Evolutionary conservation across 2,888 invertebrate species (phyloP), one percentile per base, ranked within the genome.

Genomic region (Hermaeophaga mercurialis): DNA sequence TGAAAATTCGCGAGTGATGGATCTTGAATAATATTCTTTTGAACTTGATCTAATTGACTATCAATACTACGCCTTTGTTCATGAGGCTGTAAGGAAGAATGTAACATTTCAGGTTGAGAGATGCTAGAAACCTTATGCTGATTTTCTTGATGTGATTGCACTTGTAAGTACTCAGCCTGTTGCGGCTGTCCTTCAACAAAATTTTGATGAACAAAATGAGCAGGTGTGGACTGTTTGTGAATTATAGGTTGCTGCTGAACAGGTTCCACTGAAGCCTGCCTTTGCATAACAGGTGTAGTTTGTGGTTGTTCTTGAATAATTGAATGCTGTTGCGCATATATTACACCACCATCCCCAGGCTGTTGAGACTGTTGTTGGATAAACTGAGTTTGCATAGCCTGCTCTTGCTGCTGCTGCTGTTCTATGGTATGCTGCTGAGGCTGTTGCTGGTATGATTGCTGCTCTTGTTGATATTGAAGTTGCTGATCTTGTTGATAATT

Each of bases 281-380:
- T 66, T 47, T 70, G 71, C 50, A 70, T 59, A 7, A 66, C 67
- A 5, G 65, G 66, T 17, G 62, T 61, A 52, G 57, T 65, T 62
- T 65, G 66, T 33, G 57, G 63, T 12, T 61, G 81, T 63, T 82
- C 82, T 41, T 83, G 71, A 0, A 69, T 17, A 19, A 49, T 39
- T 31, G 56, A 56, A n/a, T 48, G 45, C 14, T 58, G 61, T 22
- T 56, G 56, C 8, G 33, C 34, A 15, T 57, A 56, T n/a, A 56
- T 41, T 22, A 56, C 52, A 33, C 31, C 24, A 22, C 38, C 33
- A 46, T 56, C 56, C 43, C 65, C 66, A 19, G 60, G 61, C 33
- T 59, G 62, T 38, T 54, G 60, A 14, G 63, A 54, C 22, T 61
- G 62, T 52, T 62, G 58, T 22, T 55, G 59, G 33, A 55, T 61